phyloP scores from a whole-genome alignment of 1,140 invertebrate genomes.

The Cydia splendana region DNA sequence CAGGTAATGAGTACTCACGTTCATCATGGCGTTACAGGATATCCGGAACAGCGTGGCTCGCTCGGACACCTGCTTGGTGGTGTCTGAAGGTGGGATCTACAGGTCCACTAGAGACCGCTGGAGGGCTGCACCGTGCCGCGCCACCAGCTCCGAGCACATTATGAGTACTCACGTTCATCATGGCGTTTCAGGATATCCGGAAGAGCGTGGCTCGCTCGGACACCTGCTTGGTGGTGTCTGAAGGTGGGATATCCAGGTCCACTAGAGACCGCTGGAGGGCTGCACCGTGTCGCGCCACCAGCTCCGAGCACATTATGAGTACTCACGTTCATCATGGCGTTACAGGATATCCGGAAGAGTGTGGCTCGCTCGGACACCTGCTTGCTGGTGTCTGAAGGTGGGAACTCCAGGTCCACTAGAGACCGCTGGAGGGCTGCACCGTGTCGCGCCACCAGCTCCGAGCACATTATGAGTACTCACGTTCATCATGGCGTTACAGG shows the following conservation, averaged over 20 bases:
- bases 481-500: conserved; percentile 97
- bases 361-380: conserved; percentile 94
- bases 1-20: conserved; percentile 82
- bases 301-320: conserved; percentile 81
- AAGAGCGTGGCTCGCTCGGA: conserved; percentile 95
- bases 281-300: conserved; percentile 93
- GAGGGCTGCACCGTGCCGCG: conserved; percentile 91
- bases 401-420: conserved; percentile 89
- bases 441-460: conserved; percentile 94
- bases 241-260: conserved; percentile 86
- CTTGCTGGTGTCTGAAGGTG: conserved; percentile 80
- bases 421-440: conserved; percentile 91
- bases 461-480: conserved; percentile 91
- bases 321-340: conserved; percentile 95
- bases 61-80: conserved; percentile 90
- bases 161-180: conserved; percentile 94
- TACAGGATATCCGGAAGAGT: conserved; percentile 95
- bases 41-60: conserved; percentile 95
- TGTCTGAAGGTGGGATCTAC: conserved; percentile 81
- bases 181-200: conserved; percentile 95
- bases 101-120: conserved; percentile 92
- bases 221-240: conserved; percentile 84
- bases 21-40: conserved; percentile 97
- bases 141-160: conserved; percentile 94
- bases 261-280: conserved; percentile 91